Base-by-base conservation (phyloP, 2,113 vertebrate genomes). In the Motacilla alba region DNA sequence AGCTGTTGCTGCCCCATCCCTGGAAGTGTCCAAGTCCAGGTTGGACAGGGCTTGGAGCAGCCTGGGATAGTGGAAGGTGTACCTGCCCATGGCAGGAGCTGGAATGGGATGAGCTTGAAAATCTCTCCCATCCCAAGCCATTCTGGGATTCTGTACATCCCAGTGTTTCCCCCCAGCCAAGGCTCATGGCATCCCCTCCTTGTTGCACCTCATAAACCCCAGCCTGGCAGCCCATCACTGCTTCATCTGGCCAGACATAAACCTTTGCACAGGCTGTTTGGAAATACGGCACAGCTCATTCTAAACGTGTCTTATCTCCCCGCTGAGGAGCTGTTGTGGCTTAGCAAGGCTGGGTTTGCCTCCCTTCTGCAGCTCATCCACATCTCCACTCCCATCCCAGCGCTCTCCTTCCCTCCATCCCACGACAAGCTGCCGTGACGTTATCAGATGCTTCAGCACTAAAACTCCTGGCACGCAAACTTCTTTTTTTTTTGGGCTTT, bases 401-500 rank as follows among this genome's bases (percentile, higher is more conserved):
- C 0, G 3, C 66, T 80, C 86, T 26, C 39, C 31, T 68, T 55
- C 80, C 90, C 85, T 58, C n/a, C 46, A 76, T 88, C 82, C 84
- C 59, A 9, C 0, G 2, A 63, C 92, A 69, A 92, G 73, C 83
- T 37, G 80, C 50, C 10, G 7, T 77, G 88, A 72, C 27, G n/a
- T 88, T 92, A 75, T 91, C 94, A 89, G 96, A 92, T 91, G 91
- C 58, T 86, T 28, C 83, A 2, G 91, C 94, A 80, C n/a, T 97
- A 92, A 96, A 96, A 92, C 82, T 88, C 82, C 33, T 24, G 9
- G 87, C 78, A 41, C 0, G 4, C 43, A n/a, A 89, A 73, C 84
- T 80, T 74, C 22, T 10, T 55, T 63, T 50, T 86, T 86, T 87
- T 60, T 46, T 11, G 10, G 8, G 9, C 58, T 94, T 96, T 95